Evolutionary conservation across 2,113 vertebrate genomes (phyloP).

Genomic region (Phyllostomus discolor): DNA sequence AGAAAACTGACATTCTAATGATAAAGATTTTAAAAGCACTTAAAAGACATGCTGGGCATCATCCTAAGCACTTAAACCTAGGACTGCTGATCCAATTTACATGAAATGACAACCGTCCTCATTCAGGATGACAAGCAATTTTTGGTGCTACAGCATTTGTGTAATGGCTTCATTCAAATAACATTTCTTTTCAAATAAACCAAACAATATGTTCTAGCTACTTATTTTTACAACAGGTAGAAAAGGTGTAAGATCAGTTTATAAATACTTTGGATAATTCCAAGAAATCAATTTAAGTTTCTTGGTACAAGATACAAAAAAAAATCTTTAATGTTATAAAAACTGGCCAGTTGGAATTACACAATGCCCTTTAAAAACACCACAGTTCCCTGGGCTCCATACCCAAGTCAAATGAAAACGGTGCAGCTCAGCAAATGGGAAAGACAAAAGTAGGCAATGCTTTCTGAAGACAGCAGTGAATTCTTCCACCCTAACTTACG

Average conservation of each 20-base stretch:
- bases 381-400: neutral
- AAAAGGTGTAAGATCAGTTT: slow-evolving; percentile 16
- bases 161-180: neutral
- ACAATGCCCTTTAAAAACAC: slow-evolving; percentile 4
- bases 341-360: neutral
- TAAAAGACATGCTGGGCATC: neutral
- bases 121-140: neutral
- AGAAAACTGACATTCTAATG: neutral
- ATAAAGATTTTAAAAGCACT: slow-evolving; percentile 12
- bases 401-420: neutral
- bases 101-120: neutral
- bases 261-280: neutral
- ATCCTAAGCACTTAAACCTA: neutral
- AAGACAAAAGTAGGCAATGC: slow-evolving; percentile 1
- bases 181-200: slow-evolving; percentile 15
- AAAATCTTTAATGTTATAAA: slow-evolving; percentile 26
- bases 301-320: neutral
- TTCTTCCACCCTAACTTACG: neutral
- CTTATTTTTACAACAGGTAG: slow-evolving; percentile 14
- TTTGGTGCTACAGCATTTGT: neutral
- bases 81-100: neutral
- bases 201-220: neutral
- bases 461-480: neutral
- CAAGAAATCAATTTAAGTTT: slow-evolving; percentile 13
- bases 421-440: neutral